Base-by-base conservation (phyloP, 2,113 vertebrate species). In the Cettia cetti region DNA sequence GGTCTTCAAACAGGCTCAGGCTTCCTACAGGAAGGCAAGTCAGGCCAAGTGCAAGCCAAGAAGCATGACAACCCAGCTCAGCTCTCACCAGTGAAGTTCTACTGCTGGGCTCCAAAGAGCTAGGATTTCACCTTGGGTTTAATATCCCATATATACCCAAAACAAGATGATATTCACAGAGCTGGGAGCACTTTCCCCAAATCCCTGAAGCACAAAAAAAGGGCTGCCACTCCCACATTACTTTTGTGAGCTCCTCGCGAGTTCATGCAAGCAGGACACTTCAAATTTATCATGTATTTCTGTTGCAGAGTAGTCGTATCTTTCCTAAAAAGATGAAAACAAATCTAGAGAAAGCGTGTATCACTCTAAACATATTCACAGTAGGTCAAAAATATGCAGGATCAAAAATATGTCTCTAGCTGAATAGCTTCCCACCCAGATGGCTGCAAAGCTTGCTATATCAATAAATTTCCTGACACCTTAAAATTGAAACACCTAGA, bases 1-100 rank as follows among this genome's bases (percentile, higher is more conserved):
- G 26, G 9, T 60, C 27, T 76, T 39, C 63, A 77, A 50, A 56
- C 11, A 18, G 13, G 7, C 3, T 37, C 47, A 77, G 17, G 21
- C 8, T 59, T 50, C 35, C 49, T 59, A 4, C 1, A 2, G 7
- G 13, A 22, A 42, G 5, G 4, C 13, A 74, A 66, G 5, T 9
- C 7, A 2, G 11, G 1, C 7, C 2, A n/a, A 63, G 9, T 2
- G 9, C 40, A 66, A 33, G 14, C 11, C 0, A 0, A 49, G 50
- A 50, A 49, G 18, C 6, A 3, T 0, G 0, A 3, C 15, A 56
- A 47, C 12, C 8, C 45, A 45, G 31, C 3, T 20, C 7, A 6
- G 19, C 2, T 42, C 26, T 10, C 18, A 15, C 23, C 5, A 2
- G 1, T 0, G 1, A 49, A 39, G 22, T 18, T 82, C 49, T 42